A percentile compares a stretch with the other conserved stretches of the same genome.
Conservation (phyloP, 2,888 invertebrate species). For the Lasioglossum vierecki region DNA sequence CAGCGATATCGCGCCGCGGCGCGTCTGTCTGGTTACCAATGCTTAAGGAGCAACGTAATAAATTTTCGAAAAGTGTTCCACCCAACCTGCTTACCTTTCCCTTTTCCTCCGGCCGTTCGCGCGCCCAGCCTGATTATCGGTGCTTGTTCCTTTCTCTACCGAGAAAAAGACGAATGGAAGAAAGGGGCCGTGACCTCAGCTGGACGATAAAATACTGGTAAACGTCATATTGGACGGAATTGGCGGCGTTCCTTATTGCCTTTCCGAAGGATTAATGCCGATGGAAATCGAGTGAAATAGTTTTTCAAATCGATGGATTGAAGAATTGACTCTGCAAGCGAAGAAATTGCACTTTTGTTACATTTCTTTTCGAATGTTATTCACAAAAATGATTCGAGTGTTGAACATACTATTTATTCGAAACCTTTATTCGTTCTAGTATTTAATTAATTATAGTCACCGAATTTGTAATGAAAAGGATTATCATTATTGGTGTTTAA, state of each 20-base stretch:
- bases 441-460: no score
- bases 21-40: constrained; percentile 53
- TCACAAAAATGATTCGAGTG: no score
- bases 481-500: no score
- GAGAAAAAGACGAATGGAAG: constrained; percentile 14
- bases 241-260: neutral
- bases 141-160: constrained; percentile 6
- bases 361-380: neutral
- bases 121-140: constrained; percentile 19
- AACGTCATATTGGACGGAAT: constrained; percentile 18
- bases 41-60: constrained; percentile 60
- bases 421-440: no score
- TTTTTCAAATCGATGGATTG: neutral
- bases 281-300: constrained; percentile 23
- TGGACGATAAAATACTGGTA: constrained; percentile 16
- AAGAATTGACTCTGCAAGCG: neutral
- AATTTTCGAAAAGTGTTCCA: constrained; percentile 64
- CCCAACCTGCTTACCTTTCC: constrained; percentile 46
- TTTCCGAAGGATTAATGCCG: constrained; percentile 18
- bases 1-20: constrained; percentile 76
- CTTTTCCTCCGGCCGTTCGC: neutral
- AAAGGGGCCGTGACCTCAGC: neutral
- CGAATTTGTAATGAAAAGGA: no score
- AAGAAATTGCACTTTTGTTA: neutral
- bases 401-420: no score